A percentile compares a stretch with the other conserved stretches of the same genome.
phyloP scores from a whole-genome alignment of 2,888 invertebrate species.

The Leptinotarsa rubiginosa region DNA sequence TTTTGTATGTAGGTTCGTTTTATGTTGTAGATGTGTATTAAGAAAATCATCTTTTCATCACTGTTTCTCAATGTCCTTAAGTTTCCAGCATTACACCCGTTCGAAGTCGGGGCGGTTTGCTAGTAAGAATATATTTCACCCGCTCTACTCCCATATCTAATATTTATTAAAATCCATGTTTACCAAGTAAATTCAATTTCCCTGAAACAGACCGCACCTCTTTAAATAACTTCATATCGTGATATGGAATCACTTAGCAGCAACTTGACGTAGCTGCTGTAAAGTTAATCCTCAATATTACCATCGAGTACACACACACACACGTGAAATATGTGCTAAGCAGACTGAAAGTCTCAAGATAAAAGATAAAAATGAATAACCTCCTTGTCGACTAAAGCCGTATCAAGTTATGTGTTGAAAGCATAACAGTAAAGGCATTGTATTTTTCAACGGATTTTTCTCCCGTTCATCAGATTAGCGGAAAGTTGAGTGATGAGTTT shows the following conservation, averaged over 20 bases:
- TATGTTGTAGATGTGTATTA: no score
- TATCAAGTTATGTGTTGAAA: conserved; percentile 27
- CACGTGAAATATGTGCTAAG: conserved; percentile 30
- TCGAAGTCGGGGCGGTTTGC: no score
- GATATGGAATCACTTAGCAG: conserved; percentile 2
- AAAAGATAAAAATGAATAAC: conserved; percentile 24
- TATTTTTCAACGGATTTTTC: conserved; percentile 22
- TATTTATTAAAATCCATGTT: no score
- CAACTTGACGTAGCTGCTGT: not conserved
- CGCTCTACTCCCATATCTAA: no score
- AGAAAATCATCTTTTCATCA: no score
- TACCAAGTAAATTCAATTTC: not conserved
- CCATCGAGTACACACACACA: conserved; percentile 4
- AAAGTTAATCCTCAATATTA: conserved; percentile 5
- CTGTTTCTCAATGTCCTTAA: no score
- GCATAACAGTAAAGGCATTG: conserved; percentile 32
- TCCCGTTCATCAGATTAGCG: not conserved
- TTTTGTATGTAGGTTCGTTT: no score
- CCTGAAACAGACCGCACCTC: not conserved
- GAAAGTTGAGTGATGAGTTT: not conserved
- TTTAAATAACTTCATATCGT: not conserved
- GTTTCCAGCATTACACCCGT: no score
- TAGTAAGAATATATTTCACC: no score
- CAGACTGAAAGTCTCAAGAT: conserved; percentile 31
- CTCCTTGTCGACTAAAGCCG: conserved; percentile 10